Evolutionary conservation across 2,797 vertebrate species (phyloP), one percentile per base, ranked within the genome.

Genomic region (Macropus fuliginosus): DNA sequence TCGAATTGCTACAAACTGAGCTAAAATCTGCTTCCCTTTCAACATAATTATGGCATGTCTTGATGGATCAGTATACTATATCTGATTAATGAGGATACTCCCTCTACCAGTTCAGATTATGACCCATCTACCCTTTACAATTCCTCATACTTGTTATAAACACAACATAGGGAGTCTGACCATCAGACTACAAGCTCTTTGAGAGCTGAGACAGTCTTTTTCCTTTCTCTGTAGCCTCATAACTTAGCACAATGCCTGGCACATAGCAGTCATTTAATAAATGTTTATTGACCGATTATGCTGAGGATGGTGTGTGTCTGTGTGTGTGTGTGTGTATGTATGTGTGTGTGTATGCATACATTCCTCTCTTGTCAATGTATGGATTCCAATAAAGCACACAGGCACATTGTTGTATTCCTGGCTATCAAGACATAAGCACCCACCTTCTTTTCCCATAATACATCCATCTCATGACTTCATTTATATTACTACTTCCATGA

Each of bases 121-220:
- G 6, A 81, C 18, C n/a, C 66, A 40, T 81, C n/a, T 81, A 21
- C 18, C n/a, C 66, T 46, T 74, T 74, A 34, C 34, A 74, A 40
- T 74, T 1, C 34, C 5, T 21, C 27, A 57, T 57, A 28, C n/a
- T 74, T 74, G 34, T n/a, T 40, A 40, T n/a, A 74, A 74, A 74
- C 6, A 0, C n/a, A 74, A 5, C 16, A 21, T 1, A n/a, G 5
- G 34, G 14, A 16, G 5, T 40, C n/a, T 40, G 0, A 34, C 14
- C 62, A n/a, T 18, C 18, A 5, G 31, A 34, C 12, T 62, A 13
- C 34, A 4, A 62, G 59, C 34, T 24, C 31, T 81, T 81, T 46
- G 21, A 40, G 3, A 81, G 0, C n/a, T 6, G 1, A 34, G n/a
- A 46, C 40, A 46, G 16, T 74, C n/a, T 74, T 81, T 31, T 81